Base-by-base conservation (phyloP, 2,888 invertebrate species). In the Rotaria sp. region DNA sequence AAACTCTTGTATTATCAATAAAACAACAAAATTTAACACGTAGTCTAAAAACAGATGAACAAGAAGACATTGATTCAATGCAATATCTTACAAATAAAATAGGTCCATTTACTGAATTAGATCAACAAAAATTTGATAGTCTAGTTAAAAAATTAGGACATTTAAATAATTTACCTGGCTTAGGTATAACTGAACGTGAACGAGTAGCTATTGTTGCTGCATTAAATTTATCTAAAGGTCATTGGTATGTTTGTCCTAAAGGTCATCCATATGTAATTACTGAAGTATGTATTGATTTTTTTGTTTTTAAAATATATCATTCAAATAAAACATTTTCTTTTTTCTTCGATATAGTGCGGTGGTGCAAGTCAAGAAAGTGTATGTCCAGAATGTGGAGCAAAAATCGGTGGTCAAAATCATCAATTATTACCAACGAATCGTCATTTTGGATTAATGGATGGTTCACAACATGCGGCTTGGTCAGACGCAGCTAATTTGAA, bases 181-280 rank as follows among this genome's bases (percentile, higher is more conserved):
- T 80, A 11, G 80, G 45, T 45, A 26, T 93, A 48, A 89, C 91
- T 0, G 90, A 92, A 3, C 88, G 88, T 15, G 94, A 94, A 89
- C 91, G 92, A 67, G 89, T 90, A 38, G 89, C 93, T 90, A 93
- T 94, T 84, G 92, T 94, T 0, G 88, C 90, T 88, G 94, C 94
- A 0, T 92, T 94, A 88, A 92, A 92, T 0, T 89, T 93, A 50
- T 90, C 89, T 80, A 91, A 92, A 84, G 94, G 94, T 0, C 93
- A 93, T 88, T 94, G 94, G 94, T 94, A 92, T 90, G 93, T 93
- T 89, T 94, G 94, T 90, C 93, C 93, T 0, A 94, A 94, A 88
- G 94, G 91, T 90, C 84, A 85, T 84, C 50, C 85, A 30, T 86
- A 86, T 50, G 57, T 80, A 18, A 86, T 86, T 55, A 75, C 74